phyloP scores from a whole-genome alignment of 2,888 invertebrate genomes.

The Sympetrum striolatum region DNA sequence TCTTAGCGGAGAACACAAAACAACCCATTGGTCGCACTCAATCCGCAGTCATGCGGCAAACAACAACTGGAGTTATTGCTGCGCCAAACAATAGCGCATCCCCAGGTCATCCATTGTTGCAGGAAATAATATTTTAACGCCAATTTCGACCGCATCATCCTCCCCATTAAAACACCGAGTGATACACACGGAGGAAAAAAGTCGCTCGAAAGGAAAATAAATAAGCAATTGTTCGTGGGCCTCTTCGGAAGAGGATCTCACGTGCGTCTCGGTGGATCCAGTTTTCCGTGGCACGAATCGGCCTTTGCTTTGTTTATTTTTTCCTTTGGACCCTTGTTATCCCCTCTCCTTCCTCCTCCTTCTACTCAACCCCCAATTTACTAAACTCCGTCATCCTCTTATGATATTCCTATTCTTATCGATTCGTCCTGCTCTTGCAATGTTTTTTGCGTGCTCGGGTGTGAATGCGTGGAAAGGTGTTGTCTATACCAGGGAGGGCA shows the following conservation, averaged over 20 bases:
- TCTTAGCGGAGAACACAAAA: too few species aligned
- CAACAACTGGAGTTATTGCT: not conserved
- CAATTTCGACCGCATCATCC: not conserved
- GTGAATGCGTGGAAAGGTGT: not conserved
- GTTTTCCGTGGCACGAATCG: not conserved
- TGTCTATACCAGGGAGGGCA: not conserved
- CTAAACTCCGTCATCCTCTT: not conserved
- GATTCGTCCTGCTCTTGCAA: not conserved
- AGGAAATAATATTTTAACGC: not conserved
- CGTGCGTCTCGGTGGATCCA: not conserved
- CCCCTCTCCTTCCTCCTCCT: constrained; percentile 47
- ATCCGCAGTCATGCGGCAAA: too few species aligned
- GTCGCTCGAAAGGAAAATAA: not conserved
- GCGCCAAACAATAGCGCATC: not conserved
- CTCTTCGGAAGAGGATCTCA: not conserved
- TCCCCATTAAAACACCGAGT: not conserved
- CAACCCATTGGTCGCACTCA: too few species aligned
- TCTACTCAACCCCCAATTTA: constrained; percentile 47
- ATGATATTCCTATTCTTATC: not conserved
- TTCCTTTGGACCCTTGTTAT: not conserved
- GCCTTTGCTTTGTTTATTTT: not conserved
- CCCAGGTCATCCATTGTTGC: not conserved
- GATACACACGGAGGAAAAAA: not conserved
- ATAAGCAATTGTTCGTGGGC: not conserved
- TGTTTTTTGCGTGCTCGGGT: not conserved